Conservation (phyloP, 2,797 vertebrate genomes). For the Leucoraja ocellata region DNA sequence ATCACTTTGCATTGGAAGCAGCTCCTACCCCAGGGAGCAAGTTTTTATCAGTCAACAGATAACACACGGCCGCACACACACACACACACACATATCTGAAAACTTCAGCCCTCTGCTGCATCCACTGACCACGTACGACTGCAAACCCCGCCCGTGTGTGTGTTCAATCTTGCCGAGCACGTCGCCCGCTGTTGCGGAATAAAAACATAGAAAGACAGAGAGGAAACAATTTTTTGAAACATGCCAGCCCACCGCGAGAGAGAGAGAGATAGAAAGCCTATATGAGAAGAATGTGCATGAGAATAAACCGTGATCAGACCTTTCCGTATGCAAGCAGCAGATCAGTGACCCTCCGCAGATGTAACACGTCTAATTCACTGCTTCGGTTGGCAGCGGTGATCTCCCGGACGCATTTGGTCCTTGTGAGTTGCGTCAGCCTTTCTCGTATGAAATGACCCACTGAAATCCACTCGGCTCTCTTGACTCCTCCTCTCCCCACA, state of each 20-base stretch:
- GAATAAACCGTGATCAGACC: not conserved
- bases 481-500: not conserved
- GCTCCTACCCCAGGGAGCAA: not conserved
- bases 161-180: not conserved
- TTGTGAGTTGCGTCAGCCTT: conserved; percentile 30
- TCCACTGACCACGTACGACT: not conserved
- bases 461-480: not conserved
- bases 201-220: not conserved
- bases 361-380: not conserved
- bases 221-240: not conserved
- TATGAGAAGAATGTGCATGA: not conserved
- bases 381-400: conserved; percentile 13
- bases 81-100: not conserved
- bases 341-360: not conserved
- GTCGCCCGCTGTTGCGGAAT: not conserved
- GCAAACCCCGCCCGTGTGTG: not conserved
- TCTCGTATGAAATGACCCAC: not conserved
- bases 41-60: not conserved
- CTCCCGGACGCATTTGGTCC: not conserved
- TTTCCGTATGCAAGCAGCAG: not conserved
- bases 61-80: not conserved
- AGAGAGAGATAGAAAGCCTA: not conserved
- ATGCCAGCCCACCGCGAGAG: not conserved
- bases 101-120: not conserved
- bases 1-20: not conserved